Evolutionary conservation across 1,140 invertebrate genomes (phyloP).

Genomic region (Polypedilum pembai): DNA sequence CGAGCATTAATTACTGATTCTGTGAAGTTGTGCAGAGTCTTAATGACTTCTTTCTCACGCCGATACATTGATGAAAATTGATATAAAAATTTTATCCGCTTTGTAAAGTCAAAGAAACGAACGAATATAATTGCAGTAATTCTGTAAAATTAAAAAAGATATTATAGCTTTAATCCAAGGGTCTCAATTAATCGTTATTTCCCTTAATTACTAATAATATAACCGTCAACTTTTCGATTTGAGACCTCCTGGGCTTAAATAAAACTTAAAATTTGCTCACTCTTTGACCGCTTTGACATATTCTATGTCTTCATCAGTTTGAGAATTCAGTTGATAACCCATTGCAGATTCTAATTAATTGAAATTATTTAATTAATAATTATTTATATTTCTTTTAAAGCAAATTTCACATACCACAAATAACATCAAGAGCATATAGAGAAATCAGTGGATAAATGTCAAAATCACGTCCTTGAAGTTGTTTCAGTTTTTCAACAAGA

Average conservation of each 20-base stretch:
- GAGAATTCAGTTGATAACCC: constrained; percentile 68
- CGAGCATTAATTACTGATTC: constrained; percentile 48
- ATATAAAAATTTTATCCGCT: neutral
- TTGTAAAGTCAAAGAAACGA: constrained; percentile 26
- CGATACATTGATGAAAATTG: neutral
- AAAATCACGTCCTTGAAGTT: constrained; percentile 41
- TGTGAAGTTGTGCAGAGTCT: constrained; percentile 61
- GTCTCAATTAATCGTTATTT: too few relatives aligned
- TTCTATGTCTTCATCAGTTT: constrained; percentile 57
- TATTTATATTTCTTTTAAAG: too few relatives aligned
- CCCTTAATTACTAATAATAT: too few relatives aligned
- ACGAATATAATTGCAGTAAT: neutral
- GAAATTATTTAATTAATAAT: too few relatives aligned
- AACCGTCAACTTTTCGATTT: too few relatives aligned
- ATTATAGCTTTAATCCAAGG: neutral
- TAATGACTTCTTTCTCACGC: neutral
- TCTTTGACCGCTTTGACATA: constrained; percentile 66
- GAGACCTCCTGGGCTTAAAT: too few relatives aligned
- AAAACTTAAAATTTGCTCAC: constrained; percentile 42
- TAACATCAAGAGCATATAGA: constrained; percentile 67
- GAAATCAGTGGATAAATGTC: constrained; percentile 60
- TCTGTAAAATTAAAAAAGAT: neutral
- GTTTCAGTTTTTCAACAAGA: constrained; percentile 46
- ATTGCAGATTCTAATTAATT: constrained; percentile 67
- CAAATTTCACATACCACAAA: constrained; percentile 56